Evolutionary conservation across 2,113 vertebrate genomes (phyloP), one percentile per base, ranked within the genome.

Genomic region (Poeciliopsis prolifica): DNA sequence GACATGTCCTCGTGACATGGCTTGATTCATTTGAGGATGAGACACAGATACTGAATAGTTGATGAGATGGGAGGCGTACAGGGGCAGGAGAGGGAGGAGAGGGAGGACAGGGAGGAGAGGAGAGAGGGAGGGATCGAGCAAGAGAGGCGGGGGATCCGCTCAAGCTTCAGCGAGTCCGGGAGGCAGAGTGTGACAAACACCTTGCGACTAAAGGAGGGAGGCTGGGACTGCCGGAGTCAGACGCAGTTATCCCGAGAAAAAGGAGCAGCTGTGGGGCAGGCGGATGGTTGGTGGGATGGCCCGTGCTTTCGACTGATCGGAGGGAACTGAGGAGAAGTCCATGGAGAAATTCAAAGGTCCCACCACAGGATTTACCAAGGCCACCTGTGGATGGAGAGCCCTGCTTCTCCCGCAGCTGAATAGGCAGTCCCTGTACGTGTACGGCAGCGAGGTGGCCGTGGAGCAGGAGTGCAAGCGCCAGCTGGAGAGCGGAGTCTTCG

Each of bases 31-130:
- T 87, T 62, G 83, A 73, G 86, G 87, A 88, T 85, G 92, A 92
- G 84, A 89, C 90, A 75, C 78, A 89, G 89, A 90, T 91, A 87
- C 88, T 95, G 93, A 95, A 95, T 95, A 94, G 91, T 94, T 95
- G 91, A 95, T 95, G 93, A 94, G 93, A 83, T 68, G 69, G 74
- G 83, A 88, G 84, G 80, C 87, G 86, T 74, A 76, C 48, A 82
- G 51, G 74, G 83, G 67, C 78, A 83, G 83, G 87, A 81, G 85
- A 86, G 73, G 67, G 79, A 83, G 83, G 87, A 81, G 85, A 86
- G 73, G 74, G 78, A 83, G 83, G 87, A 81, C 84, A 86, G 73
- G 74, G 78, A 83, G 82, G 6, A 71, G 77, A 74, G 30, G 82
- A 74, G 80, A 70, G 86, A 82, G 85, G 48, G 85, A 88, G 76